Evolutionary conservation across 2,113 vertebrate species (phyloP).

Genomic region (Thermophis baileyi): DNA sequence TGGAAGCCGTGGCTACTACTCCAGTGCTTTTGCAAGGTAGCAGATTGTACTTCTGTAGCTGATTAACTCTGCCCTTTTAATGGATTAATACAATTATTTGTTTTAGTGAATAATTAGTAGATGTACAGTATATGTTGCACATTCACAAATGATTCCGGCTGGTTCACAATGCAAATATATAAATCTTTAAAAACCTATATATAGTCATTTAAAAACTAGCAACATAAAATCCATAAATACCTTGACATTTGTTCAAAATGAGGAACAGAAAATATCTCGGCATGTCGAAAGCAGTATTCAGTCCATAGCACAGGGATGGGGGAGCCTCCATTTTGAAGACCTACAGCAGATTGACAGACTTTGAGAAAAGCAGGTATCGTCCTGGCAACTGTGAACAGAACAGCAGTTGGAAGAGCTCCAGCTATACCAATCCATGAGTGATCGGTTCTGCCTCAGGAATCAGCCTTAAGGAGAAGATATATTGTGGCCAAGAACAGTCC

Average conservation of each 20-base stretch:
- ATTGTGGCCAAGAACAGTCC: not conserved
- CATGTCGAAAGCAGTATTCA: not conserved
- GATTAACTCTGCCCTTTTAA: not conserved
- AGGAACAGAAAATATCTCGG: not conserved
- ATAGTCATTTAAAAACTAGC: not conserved
- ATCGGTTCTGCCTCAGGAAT: not conserved
- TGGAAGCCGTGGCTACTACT: constrained; percentile 96
- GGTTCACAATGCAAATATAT: not conserved
- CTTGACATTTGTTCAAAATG: not conserved
- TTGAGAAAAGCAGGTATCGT: not conserved
- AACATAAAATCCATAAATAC: not conserved
- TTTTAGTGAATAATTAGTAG: not conserved
- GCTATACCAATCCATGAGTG: not conserved
- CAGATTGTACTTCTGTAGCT: constrained; percentile 7
- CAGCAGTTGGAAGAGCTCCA: not conserved
- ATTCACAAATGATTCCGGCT: not conserved
- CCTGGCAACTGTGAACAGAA: not conserved
- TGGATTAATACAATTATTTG: not conserved
- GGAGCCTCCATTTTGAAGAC: not conserved
- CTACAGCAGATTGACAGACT: not conserved
- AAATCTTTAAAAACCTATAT: not conserved
- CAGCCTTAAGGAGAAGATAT: not conserved
- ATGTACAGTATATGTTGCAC: not conserved
- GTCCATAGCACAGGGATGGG: not conserved
- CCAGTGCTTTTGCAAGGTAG: constrained; percentile 98